Evolutionary conservation across 2,113 vertebrate species (phyloP), one percentile per base, ranked within the genome.

Genomic region (Sialia sialis): DNA sequence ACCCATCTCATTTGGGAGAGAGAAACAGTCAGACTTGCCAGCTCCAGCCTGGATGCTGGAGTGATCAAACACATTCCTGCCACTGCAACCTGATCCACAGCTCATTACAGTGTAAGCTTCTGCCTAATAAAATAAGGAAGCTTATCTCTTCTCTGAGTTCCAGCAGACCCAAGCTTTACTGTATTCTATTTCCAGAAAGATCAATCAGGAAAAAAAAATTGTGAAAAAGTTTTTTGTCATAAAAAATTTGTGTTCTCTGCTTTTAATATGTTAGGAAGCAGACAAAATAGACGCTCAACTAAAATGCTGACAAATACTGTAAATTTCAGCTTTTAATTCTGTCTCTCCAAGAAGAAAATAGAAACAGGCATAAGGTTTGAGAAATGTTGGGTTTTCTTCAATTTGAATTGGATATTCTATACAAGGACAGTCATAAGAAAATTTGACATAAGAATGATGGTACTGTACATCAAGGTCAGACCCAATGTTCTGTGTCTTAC

Each of bases 41-140:
- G 39, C 34, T 52, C 8, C 39, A 62, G 18, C 27, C 21, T 10
- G 54, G 17, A 32, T 41, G 16, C 0, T 41, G 44, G 44, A 30
- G 10, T 38, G 43, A 26, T 17, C 44, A 88, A 48, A 48, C 20
- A 18, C 10, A 21, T 44, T 81, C 43, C 59, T 85, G 18, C 27
- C 38, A 8, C 49, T 36, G 49, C 58, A 81, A 20, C 13, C 8
- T 64, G n/a, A 67, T 48, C 39, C n/a, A 27, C 16, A 26, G 36
- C 23, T 43, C 8, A 3, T 68, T 63, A 25, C 7, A 29, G 4
- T 11, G 7, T 20, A 26, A 0, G 0, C 0, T 1, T 54, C 41
- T 68, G 26, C 29, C 46, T 32, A 6, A 13, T 39, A 67, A 54
- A 59, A 39, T 43, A 59, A 39, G 11, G 36, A 70, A 70, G 9